Evolutionary conservation across 2,888 invertebrate genomes (phyloP), one percentile per base, ranked within the genome.

Genomic region (Labia minor): DNA sequence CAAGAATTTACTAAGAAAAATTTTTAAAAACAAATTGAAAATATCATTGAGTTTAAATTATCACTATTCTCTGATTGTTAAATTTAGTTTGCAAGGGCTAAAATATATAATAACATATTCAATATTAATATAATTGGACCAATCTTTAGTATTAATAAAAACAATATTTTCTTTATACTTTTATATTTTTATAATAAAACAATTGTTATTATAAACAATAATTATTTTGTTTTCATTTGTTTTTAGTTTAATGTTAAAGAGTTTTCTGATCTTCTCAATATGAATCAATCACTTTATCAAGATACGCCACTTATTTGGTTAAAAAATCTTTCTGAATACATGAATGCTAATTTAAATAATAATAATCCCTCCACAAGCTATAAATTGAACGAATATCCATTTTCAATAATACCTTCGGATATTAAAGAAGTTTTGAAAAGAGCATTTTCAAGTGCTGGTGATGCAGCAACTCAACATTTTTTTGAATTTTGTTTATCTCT

Each of bases 301-400:
- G 86, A 86, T 49, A 86, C 86, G n/a, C 88, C 89, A 6, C 76
- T 85, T 37, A 79, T 85, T 20, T 85, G 89, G 88, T 74, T 90
- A 21, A 87, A 88, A 74, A 87, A 87, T 74, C 81, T 90, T 64
- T 83, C 85, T 6, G 81, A 80, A 37, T 86, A 81, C 76, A 77
- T 88, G 61, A 87, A 87, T 73, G 79, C 81, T 0, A 85, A 85
- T 72, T 79, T 83, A 66, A 86, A 86, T n/a, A 79, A 84, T 61
- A 82, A 82, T 66, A 86, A 87, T 72, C 83, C 84, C 1, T 80
- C 81, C 1, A 86, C 86, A 73, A 75, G 81, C 0, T 78, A 80
- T 19, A 81, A 83, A 72, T 79, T 83, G 18, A 74, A 79, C 14
- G 77, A 79, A 62, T 87, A 85, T 74, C 87, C 87, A 0, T 72